phyloP scores from a whole-genome alignment of 2,797 vertebrate species.

The Taeniopygia guttata region DNA sequence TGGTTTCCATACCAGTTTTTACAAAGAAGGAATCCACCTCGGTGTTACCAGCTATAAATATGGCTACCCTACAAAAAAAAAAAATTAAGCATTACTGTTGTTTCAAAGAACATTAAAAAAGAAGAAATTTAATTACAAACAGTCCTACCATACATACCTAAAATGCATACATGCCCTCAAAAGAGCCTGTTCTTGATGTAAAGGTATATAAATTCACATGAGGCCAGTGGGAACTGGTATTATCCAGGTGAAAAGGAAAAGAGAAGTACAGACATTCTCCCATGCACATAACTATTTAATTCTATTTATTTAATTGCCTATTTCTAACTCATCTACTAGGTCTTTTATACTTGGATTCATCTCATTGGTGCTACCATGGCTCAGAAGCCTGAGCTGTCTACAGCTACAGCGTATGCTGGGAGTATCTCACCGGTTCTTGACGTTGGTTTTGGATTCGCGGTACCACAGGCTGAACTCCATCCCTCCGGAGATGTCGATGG shows the following conservation, averaged over 20 bases:
- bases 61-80: constrained; percentile 78
- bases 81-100: not conserved
- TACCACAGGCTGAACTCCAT: constrained; percentile 99
- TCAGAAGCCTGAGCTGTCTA: not conserved
- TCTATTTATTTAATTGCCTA: not conserved
- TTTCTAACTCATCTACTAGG: not conserved
- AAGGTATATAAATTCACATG: not conserved
- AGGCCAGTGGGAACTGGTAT: not conserved
- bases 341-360: not conserved
- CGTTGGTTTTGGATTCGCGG: constrained; percentile 94
- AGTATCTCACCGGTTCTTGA: constrained; percentile 88
- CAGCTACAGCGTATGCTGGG: rapidly evolving
- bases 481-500: constrained; percentile 95
- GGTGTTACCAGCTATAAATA: constrained; percentile 81
- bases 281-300: not conserved
- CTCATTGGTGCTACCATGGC: not conserved
- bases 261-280: not conserved
- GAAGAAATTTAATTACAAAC: not conserved
- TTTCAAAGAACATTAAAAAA: not conserved
- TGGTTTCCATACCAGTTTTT: constrained; percentile 86
- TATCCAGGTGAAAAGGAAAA: not conserved
- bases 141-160: not conserved
- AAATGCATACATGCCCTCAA: not conserved
- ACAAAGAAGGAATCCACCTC: constrained; percentile 90
- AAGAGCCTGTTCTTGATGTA: not conserved